A percentile compares a stretch with the other conserved stretches of the same genome.
Conservation (phyloP, 2,888 invertebrate genomes). For the Drosophila seclusa region DNA sequence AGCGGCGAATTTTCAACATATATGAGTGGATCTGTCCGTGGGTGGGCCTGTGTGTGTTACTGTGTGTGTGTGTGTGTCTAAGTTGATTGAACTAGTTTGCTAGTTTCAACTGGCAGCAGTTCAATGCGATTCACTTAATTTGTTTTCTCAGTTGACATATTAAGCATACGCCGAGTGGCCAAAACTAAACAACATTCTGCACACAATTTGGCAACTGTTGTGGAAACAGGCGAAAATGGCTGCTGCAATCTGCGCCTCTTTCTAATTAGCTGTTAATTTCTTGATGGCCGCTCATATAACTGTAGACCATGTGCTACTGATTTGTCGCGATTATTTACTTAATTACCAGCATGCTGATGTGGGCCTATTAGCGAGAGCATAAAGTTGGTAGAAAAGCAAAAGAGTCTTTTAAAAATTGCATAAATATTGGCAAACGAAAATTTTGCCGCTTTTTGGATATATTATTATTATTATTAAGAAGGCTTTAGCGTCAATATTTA, state of each 20-base stretch:
- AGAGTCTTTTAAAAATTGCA: background rate
- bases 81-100: conserved; percentile 46
- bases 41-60: conserved; percentile 1
- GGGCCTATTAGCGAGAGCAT: background rate
- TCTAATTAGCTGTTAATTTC: conserved; percentile 55
- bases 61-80: conserved; percentile 16
- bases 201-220: conserved; percentile 4
- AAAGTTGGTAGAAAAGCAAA: background rate
- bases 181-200: background rate
- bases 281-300: conserved; percentile 31
- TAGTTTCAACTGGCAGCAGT: conserved; percentile 44
- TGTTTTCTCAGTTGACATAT: conserved; percentile 41
- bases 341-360: conserved; percentile 13
- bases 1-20: conserved; percentile 42
- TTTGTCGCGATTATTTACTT: conserved; percentile 29
- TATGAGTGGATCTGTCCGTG: conserved; percentile 4
- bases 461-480: background rate
- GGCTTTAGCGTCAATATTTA: background rate
- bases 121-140: conserved; percentile 61
- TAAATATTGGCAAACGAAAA: background rate
- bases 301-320: conserved; percentile 17
- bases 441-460: background rate
- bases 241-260: background rate
- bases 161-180: conserved; percentile 52
- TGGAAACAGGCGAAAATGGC: background rate